phyloP scores from a whole-genome alignment of 2,113 vertebrate genomes.

The Capricornis sumatraensis region DNA sequence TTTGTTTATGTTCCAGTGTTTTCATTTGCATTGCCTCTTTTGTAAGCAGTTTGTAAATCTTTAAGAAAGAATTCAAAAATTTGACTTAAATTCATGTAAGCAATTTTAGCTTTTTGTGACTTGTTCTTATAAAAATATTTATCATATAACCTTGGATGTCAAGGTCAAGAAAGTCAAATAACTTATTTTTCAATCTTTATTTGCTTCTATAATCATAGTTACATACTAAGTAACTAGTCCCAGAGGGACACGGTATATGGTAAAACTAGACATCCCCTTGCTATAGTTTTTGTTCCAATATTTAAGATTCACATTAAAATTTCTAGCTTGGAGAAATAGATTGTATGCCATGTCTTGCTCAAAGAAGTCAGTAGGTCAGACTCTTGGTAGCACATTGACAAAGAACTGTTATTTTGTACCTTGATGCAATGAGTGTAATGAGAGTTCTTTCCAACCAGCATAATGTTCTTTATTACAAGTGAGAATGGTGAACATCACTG shows the following conservation, averaged over 20 bases:
- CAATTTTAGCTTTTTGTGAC: conserved; percentile 19
- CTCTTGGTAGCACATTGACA: background rate
- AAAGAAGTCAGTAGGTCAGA: background rate
- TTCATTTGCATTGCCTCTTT: background rate
- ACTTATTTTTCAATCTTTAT: conserved; percentile 15
- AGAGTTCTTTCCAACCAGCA: background rate
- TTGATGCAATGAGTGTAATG: background rate
- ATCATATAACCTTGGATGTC: background rate
- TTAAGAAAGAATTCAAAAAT: background rate
- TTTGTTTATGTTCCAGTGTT: background rate
- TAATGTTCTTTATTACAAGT: background rate
- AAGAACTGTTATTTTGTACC: background rate
- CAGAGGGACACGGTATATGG: background rate
- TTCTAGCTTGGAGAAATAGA: background rate
- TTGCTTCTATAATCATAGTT: background rate
- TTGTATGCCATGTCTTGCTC: background rate
- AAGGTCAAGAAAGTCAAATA: background rate
- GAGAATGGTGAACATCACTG: background rate
- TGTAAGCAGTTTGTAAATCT: background rate
- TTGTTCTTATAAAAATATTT: background rate
- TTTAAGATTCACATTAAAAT: background rate
- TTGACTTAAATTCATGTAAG: background rate
- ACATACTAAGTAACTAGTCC: background rate
- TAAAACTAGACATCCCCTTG: background rate
- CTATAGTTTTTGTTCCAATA: background rate